Evolutionary conservation across 2,888 invertebrate species (phyloP).

Genomic region (Elysia crispata): DNA sequence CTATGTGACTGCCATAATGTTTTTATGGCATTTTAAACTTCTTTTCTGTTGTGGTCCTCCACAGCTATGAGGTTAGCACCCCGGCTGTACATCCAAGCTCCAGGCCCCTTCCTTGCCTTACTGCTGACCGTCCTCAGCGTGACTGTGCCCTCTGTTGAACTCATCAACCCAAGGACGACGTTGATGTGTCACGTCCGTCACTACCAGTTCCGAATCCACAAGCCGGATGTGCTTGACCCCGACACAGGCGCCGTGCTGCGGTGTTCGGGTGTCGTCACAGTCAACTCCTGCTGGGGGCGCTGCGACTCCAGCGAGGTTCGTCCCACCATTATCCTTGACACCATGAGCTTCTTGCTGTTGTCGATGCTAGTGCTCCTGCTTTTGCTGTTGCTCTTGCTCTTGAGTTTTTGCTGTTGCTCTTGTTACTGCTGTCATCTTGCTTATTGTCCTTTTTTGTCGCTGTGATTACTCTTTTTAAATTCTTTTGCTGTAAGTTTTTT

Average conservation of each 20-base stretch:
- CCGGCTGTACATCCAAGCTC: conserved; percentile 30
- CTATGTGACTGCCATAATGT: too few species aligned
- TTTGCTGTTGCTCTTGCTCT: background rate
- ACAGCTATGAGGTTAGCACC: background rate
- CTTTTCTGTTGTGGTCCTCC: too few species aligned
- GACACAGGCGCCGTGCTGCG: conserved; percentile 82
- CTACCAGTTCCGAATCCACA: conserved; percentile 53
- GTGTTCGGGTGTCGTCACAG: conserved; percentile 87
- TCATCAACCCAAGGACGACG: conserved; percentile 55
- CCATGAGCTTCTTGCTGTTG: background rate
- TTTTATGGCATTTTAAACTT: too few species aligned
- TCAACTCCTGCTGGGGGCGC: conserved; percentile 88
- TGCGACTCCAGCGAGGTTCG: conserved; percentile 90
- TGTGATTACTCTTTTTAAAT: too few species aligned
- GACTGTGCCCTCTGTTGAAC: conserved; percentile 18
- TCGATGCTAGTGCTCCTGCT: background rate
- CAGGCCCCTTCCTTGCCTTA: background rate
- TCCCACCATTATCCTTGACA: background rate
- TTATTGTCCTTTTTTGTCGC: too few species aligned
- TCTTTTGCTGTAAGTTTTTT: too few species aligned
- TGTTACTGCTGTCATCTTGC: too few species aligned
- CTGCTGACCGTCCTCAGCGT: conserved; percentile 25
- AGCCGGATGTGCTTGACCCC: conserved; percentile 50
- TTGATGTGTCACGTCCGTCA: conserved; percentile 57
- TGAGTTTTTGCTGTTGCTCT: too few species aligned